Evolutionary conservation across 2,113 vertebrate species (phyloP).

Genomic region (Isichthys henryi): DNA sequence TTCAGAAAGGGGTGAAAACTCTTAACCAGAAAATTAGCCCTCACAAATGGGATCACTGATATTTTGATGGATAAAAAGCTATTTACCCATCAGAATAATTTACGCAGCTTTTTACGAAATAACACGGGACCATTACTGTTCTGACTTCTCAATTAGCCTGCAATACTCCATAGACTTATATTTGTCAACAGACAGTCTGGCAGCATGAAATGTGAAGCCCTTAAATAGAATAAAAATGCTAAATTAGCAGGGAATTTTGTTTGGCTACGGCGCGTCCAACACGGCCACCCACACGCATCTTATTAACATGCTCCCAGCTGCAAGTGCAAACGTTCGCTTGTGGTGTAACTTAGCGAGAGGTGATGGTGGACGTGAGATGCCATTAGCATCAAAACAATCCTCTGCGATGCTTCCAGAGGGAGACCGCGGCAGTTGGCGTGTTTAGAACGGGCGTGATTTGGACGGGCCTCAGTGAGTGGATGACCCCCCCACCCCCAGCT

Average conservation of each 20-base stretch:
- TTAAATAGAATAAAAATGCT: background rate
- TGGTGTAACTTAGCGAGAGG: background rate
- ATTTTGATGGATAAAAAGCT: background rate
- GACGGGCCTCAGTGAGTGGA: background rate
- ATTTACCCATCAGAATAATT: constrained; percentile 12
- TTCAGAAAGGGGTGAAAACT: background rate
- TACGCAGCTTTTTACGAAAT: constrained; percentile 9
- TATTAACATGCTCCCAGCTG: background rate
- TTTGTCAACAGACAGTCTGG: background rate
- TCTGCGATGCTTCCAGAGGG: background rate
- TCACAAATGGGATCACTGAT: background rate
- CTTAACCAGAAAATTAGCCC: background rate
- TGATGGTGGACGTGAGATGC: background rate
- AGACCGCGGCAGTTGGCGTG: background rate
- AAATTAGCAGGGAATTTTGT: background rate
- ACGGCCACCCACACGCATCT: background rate
- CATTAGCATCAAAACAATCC: background rate
- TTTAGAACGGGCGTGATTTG: background rate
- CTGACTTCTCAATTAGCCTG: constrained; percentile 17
- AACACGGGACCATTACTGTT: constrained; percentile 18
- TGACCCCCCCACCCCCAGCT: background rate
- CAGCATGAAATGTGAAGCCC: background rate
- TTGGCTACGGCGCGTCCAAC: background rate
- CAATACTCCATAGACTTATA: background rate
- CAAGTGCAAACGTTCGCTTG: background rate